phyloP scores from a whole-genome alignment of 1,140 invertebrate species.

The Chymomyza costata region DNA sequence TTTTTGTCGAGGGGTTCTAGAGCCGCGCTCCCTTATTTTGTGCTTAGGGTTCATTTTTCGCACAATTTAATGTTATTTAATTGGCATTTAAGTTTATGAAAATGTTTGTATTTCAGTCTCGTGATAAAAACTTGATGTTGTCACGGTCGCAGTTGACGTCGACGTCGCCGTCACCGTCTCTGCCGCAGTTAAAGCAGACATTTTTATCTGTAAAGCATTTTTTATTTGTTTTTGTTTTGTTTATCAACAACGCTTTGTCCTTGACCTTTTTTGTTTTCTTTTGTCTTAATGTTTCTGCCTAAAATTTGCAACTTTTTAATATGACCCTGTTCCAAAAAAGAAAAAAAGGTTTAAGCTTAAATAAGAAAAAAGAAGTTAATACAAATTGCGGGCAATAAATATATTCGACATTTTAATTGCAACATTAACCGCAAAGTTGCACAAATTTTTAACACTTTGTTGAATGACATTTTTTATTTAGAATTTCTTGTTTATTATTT shows the following conservation, averaged over 20 bases:
- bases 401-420: slow-evolving; percentile 53
- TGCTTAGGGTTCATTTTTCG: slow-evolving; percentile 55
- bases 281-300: slow-evolving; percentile 1
- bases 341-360: slow-evolving; percentile 12
- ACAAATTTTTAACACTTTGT: slow-evolving; percentile 29
- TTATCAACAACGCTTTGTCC: too few relatives aligned
- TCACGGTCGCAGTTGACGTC: too few relatives aligned
- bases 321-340: slow-evolving; percentile 1
- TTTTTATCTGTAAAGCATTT: slow-evolving; percentile 24
- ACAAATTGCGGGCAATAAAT: slow-evolving; percentile 49
- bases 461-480: slow-evolving; percentile 10
- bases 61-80: slow-evolving; percentile 74
- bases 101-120: slow-evolving; percentile 38
- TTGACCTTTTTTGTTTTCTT: slow-evolving; percentile 1
- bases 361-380: slow-evolving; percentile 18
- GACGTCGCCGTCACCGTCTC: slow-evolving; percentile 9
- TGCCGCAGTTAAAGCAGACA: slow-evolving; percentile 35
- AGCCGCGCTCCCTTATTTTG: too few relatives aligned
- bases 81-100: slow-evolving; percentile 68
- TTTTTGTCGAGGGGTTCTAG: slow-evolving; percentile 16
- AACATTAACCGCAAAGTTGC: slow-evolving; percentile 46
- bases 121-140: slow-evolving; percentile 34
- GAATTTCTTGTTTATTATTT: too few relatives aligned
- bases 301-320: not conserved
- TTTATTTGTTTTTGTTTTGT: not conserved